phyloP scores from a whole-genome alignment of 53 echinoderm and acorn worm species.

The Actinopyga echinites region DNA sequence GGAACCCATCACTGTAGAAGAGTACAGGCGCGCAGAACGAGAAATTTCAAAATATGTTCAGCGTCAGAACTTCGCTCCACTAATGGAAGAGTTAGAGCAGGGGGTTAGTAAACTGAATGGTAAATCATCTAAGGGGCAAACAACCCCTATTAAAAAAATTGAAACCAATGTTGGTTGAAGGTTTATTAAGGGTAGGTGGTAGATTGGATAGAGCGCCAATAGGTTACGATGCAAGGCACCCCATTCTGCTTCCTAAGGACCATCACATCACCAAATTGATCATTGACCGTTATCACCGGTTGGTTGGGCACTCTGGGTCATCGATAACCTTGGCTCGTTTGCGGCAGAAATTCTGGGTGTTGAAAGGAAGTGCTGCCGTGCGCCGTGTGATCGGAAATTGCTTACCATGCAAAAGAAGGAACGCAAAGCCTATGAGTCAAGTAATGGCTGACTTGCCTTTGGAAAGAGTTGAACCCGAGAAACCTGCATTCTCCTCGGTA shows the following conservation, averaged over 20 bases:
- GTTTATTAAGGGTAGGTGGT: constrained; percentile 26
- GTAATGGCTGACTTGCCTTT: constrained; percentile 55
- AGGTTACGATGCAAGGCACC: constrained; percentile 35
- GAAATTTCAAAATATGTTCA: constrained; percentile 50
- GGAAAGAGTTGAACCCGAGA: constrained; percentile 39
- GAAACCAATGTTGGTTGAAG: constrained; percentile 12
- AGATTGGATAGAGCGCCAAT: constrained; percentile 30
- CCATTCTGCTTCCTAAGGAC: constrained; percentile 41
- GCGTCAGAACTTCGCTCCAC: not conserved
- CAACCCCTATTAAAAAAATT: not conserved
- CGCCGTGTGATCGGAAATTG: constrained; percentile 49
- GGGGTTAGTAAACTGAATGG: too few species aligned
- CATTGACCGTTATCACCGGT: constrained; percentile 16
- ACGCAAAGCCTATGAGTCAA: constrained; percentile 30
- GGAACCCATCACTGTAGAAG: not conserved
- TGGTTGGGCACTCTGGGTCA: constrained; percentile 50
- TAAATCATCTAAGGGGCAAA: too few species aligned
- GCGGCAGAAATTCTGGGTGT: constrained; percentile 50
- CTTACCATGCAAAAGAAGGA: constrained; percentile 41
- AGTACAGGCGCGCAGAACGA: constrained; percentile 39
- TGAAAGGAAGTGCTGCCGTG: constrained; percentile 37
- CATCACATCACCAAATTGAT: constrained; percentile 49
- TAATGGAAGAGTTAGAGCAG: too few species aligned
- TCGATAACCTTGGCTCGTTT: constrained; percentile 43
- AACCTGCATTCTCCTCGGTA: constrained; percentile 47